Percentiles rank a stretch among this genome's conserved stretches.
Evolutionary conservation across 2,888 invertebrate genomes (phyloP).

Genomic region (Drosophila birchii): DNA sequence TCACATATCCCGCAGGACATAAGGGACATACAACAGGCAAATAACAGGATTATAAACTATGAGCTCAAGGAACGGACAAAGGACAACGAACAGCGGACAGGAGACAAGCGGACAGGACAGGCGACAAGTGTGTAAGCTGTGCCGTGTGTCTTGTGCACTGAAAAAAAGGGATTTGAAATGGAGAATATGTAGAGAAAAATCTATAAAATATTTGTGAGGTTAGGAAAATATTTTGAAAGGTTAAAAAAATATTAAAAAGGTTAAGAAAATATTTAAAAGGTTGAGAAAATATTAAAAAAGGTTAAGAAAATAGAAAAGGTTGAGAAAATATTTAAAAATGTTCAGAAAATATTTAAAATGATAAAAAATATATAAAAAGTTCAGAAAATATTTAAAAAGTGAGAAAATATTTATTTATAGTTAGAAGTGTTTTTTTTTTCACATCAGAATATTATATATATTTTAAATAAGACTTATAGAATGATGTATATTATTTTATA

Average conservation of each 20-base stretch:
- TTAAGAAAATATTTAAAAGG: not conserved
- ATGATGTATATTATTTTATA: not conserved
- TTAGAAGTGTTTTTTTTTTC: too few species aligned
- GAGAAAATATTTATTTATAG: too few species aligned
- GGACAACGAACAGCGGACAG: slow-evolving; percentile 51
- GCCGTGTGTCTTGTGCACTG: slow-evolving; percentile 38
- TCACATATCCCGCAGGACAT: slow-evolving; percentile 79
- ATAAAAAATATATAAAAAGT: too few species aligned
- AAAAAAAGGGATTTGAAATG: not conserved
- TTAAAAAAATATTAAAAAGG: too few species aligned
- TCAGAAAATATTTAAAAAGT: too few species aligned
- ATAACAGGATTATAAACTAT: slow-evolving; percentile 69
- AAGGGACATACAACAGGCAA: slow-evolving; percentile 62
- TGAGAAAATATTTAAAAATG: too few species aligned
- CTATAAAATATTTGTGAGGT: not conserved
- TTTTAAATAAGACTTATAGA: too few species aligned
- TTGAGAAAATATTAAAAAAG: too few species aligned
- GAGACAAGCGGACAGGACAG: slow-evolving; percentile 72
- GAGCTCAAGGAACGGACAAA: slow-evolving; percentile 31
- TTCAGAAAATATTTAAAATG: too few species aligned
- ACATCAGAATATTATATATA: too few species aligned
- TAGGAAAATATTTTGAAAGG: not conserved
- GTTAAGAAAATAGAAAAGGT: too few species aligned
- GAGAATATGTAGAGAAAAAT: not conserved
- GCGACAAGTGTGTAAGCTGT: slow-evolving; percentile 74